Percentiles rank a stretch among this genome's conserved stretches.
Conservation (phyloP, 2,113 vertebrate species). For the Pluvialis apricaria region DNA sequence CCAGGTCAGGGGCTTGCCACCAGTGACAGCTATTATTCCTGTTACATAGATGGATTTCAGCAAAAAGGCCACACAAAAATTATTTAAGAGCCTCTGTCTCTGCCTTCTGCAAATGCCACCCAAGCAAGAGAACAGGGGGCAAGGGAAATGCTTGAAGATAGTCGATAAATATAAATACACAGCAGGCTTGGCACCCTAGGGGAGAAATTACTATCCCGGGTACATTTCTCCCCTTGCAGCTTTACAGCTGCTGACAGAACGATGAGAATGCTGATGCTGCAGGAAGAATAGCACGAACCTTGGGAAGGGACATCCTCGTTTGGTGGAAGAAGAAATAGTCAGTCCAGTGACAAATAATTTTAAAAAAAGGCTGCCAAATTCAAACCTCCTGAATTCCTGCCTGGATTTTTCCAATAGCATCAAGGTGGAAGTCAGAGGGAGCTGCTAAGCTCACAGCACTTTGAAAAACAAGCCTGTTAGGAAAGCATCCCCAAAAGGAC, state of each 20-base stretch:
- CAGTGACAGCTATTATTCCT: background rate
- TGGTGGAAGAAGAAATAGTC: background rate
- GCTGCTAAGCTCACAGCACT: background rate
- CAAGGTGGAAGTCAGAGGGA: background rate
- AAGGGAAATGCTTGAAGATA: background rate
- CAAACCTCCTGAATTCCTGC: background rate
- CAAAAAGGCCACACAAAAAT: background rate
- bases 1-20: background rate
- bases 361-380: background rate
- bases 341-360: background rate
- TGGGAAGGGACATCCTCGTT: background rate
- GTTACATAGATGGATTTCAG: background rate
- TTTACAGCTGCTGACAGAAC: background rate
- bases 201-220: background rate
- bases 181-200: background rate
- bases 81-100: conserved; percentile 2
- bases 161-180: conserved; percentile 7
- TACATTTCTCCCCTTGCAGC: background rate
- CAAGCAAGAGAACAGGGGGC: background rate
- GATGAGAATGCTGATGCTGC: background rate
- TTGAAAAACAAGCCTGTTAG: background rate
- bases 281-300: background rate
- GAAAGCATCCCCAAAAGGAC: background rate
- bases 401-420: background rate
- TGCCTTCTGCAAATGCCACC: background rate